Evolutionary conservation across 2,888 invertebrate species (phyloP), one percentile per base, ranked within the genome.

Genomic region (Strigamia maritima): DNA sequence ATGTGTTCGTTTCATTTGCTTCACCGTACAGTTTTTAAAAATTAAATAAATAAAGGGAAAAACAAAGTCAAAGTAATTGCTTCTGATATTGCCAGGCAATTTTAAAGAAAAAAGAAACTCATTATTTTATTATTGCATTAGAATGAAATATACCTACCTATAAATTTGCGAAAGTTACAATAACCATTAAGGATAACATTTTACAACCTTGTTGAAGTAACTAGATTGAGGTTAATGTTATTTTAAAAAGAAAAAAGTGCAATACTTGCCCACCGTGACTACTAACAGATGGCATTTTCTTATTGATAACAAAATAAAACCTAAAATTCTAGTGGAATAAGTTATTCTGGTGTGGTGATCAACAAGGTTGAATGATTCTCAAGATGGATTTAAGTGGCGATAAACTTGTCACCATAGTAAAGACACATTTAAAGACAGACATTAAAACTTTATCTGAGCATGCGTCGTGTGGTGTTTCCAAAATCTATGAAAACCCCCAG

Each of bases 321-420:
- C 6, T 16, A 40, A 3, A 40, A 16, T 40, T 40, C 16, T 40
- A 40, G 40, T 12, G 40, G 40, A 40, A 10, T 40, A 60, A 60
- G 60, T 60, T 60, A 60, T 60, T 60, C 24, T 60, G 16, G 60
- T 19, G 22, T 19, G 19, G 60, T 60, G 22, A 60, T 60, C 60
- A 60, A 60, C 24, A 60, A 22, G 60, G 60, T 60, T 60, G 60
- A 60, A 60, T 60, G 60, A 24, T 60, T 60, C 24, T 60, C 8
- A 60, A 24, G 60, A 24, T 60, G 60, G 60, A 60, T 60, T 60
- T 60, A 60, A 60, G 60, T 60, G 60, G 60, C 24, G 60, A 60
- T 60, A 60, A 60, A 60, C 24, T 60, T 60, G 60, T 60, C 60
- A 22, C 60, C 60, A 60, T 60, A 60, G 60, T 60, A 24, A 60